These are phyloP conservation scores for Idris sp. DNA, from an alignment of 1,140 invertebrate species.

Conservation along the genomic window DNA sequence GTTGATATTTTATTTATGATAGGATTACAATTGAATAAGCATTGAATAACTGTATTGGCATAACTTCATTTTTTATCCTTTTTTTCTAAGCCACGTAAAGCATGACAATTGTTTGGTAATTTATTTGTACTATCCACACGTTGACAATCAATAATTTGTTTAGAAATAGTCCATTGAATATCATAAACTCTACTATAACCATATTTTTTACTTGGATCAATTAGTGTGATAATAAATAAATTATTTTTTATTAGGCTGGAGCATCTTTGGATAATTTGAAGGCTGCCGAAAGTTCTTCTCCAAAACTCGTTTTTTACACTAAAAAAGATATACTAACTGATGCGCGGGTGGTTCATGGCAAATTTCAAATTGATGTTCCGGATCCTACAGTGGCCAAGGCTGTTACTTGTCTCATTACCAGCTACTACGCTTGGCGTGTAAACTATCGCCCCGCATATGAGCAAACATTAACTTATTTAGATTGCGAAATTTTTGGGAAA, in stretches of 20 bases:
- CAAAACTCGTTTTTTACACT: not conserved
- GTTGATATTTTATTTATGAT: conserved; percentile 2
- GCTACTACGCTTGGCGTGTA: conserved; percentile 1
- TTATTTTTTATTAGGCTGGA: not conserved
- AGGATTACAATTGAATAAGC: conserved; percentile 14
- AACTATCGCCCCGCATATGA: not conserved
- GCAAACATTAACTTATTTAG: not conserved
- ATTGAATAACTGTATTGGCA: conserved; percentile 23
- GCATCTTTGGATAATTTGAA: not conserved
- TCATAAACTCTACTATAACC: conserved; percentile 12
- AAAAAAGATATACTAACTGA: not conserved
- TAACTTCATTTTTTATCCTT: conserved; percentile 21
- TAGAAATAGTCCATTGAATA: conserved; percentile 5
- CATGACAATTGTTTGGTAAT: not conserved
- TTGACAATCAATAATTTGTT: conserved; percentile 2
- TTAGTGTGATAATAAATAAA: no score
- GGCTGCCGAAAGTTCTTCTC: not conserved
- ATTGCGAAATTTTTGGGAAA: not conserved
- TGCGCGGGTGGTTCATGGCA: not conserved
- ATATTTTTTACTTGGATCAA: conserved; percentile 2
- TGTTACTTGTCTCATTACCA: not conserved
- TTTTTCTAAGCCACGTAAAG: conserved; percentile 17
- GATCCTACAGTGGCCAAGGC: not conserved
- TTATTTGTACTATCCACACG: not conserved
- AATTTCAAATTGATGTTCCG: not conserved